Conservation (phyloP, 2,113 vertebrate species). For the Podarcis muralis region DNA sequence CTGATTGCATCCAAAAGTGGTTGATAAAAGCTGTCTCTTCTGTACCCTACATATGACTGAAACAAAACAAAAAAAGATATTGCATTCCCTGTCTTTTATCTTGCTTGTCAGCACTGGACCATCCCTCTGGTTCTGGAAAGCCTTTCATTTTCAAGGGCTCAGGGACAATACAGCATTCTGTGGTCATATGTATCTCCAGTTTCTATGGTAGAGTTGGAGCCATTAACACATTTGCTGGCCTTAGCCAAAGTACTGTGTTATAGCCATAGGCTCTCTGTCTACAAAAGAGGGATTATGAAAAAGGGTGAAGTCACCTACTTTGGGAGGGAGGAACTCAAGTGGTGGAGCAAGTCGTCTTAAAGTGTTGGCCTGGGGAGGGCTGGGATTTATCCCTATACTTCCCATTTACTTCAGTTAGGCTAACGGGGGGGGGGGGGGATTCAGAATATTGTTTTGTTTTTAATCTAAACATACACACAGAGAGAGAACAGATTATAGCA, state of each 20-base stretch:
- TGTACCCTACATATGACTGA: neutral
- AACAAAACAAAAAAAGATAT: neutral
- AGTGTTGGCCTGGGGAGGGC: neutral
- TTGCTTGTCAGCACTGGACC: neutral
- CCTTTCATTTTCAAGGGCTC: neutral
- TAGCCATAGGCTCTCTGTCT: neutral
- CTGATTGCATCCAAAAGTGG: neutral
- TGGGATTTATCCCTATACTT: too few relatives aligned
- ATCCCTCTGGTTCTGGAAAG: neutral
- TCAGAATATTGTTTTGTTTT: too few relatives aligned
- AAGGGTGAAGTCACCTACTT: neutral
- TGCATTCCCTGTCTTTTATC: neutral
- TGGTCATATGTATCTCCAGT: neutral
- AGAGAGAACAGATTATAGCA: too few relatives aligned
- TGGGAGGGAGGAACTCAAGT: too few relatives aligned
- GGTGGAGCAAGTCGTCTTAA: neutral
- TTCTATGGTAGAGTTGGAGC: neutral
- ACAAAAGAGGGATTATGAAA: neutral
- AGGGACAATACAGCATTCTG: too few relatives aligned
- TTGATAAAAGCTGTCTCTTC: neutral
- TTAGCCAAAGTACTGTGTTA: neutral
- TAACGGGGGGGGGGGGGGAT: too few relatives aligned
- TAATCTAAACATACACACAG: too few relatives aligned
- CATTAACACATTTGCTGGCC: neutral
- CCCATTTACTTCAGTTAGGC: too few relatives aligned